Evolutionary conservation across 1,140 invertebrate species (phyloP).

Genomic region (Adelges cooleyi): DNA sequence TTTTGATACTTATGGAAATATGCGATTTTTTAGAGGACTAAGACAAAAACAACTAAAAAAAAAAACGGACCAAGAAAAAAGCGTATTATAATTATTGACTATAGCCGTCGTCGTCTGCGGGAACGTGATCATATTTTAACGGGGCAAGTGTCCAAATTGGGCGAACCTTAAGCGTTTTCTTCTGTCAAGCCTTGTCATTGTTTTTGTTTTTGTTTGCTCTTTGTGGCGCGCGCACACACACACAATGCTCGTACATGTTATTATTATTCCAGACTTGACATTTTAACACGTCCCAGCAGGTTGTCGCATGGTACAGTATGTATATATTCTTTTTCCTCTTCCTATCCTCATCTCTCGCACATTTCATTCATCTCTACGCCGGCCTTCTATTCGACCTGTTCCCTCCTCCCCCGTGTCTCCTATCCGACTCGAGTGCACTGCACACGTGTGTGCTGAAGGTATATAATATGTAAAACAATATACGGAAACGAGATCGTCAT

Average conservation of each 20-base stretch:
- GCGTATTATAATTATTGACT: too few relatives aligned
- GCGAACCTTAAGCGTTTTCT: too few relatives aligned
- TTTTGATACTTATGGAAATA: too few relatives aligned
- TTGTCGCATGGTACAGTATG: slow-evolving; percentile 23
- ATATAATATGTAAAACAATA: background rate
- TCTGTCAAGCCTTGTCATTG: slow-evolving; percentile 6
- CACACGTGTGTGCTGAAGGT: background rate
- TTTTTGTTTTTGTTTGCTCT: slow-evolving; percentile 18
- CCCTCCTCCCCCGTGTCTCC: background rate
- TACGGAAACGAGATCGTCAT: slow-evolving; percentile 23
- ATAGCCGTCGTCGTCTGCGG: too few relatives aligned
- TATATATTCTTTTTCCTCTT: background rate
- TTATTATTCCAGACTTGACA: slow-evolving; percentile 18
- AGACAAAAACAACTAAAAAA: too few relatives aligned
- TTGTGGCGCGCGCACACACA: background rate
- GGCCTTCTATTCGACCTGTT: background rate
- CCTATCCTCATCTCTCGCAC: background rate
- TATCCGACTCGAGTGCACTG: background rate
- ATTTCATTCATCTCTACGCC: slow-evolving; percentile 23
- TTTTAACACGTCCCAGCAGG: slow-evolving; percentile 27
- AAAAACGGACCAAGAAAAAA: too few relatives aligned
- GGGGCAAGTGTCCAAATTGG: too few relatives aligned
- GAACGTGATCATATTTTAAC: too few relatives aligned
- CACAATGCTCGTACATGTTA: slow-evolving; percentile 19
- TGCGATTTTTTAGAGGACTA: too few relatives aligned